A percentile compares a stretch with the other conserved stretches of the same genome.
phyloP scores from a whole-genome alignment of 2,888 invertebrate genomes.

The Xanthorhoe spadicearia region DNA sequence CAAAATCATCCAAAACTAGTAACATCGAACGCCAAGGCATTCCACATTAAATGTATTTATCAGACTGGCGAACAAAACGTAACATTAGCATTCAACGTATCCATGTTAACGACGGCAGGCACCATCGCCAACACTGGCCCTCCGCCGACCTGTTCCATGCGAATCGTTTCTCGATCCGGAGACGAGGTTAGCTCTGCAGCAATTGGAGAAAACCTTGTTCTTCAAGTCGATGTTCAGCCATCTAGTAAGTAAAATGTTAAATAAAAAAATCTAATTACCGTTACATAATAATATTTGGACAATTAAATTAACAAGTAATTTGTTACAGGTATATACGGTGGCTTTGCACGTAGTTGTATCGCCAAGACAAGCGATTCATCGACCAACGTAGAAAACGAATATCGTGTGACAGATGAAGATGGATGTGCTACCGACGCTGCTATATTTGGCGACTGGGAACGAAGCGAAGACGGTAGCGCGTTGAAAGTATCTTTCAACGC shows the following conservation, averaged over 20 bases:
- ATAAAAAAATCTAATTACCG: neutral
- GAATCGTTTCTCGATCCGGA: conserved; percentile 93
- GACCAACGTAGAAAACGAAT: conserved; percentile 93
- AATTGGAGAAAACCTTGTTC: conserved; percentile 94
- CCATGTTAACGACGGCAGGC: conserved; percentile 97
- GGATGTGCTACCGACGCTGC: conserved; percentile 97
- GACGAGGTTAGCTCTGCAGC: conserved; percentile 96
- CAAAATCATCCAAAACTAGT: conserved; percentile 98
- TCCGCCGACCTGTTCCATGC: conserved; percentile 96
- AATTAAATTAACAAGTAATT: neutral
- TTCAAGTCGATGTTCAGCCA: conserved; percentile 94
- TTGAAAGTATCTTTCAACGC: conserved; percentile 95
- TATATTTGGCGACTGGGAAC: conserved; percentile 97
- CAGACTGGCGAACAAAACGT: conserved; percentile 97
- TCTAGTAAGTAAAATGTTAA: conserved; percentile 74
- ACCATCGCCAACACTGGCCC: conserved; percentile 98
- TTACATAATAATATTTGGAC: neutral
- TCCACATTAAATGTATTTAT: conserved; percentile 97
- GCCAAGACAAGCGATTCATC: conserved; percentile 95
- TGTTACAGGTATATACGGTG: conserved; percentile 92
- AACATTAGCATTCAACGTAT: conserved; percentile 96
- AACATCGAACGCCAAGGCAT: conserved; percentile 97
- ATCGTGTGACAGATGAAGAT: conserved; percentile 96
- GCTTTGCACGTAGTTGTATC: conserved; percentile 96
- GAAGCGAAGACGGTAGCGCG: conserved; percentile 93